phyloP scores from a whole-genome alignment of 2,888 invertebrate species.

The Ormyrus rosae region DNA sequence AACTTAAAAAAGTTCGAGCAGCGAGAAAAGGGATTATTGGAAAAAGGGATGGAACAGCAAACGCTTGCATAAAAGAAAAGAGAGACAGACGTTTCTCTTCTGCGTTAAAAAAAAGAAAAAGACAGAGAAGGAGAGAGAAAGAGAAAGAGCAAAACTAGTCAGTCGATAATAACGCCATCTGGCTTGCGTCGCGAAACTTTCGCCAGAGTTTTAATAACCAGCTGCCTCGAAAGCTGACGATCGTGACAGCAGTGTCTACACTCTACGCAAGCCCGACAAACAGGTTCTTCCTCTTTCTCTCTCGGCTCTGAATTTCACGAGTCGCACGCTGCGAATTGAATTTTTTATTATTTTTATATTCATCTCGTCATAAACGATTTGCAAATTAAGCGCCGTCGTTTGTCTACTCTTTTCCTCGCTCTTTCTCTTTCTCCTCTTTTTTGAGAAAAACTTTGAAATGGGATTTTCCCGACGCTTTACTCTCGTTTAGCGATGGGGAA shows the following conservation, averaged over 20 bases:
- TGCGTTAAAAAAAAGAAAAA: conserved; percentile 19
- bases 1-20: no score
- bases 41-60: background rate
- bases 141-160: conserved; percentile 51
- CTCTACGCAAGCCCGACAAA: conserved; percentile 37
- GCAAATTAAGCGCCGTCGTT: conserved; percentile 30
- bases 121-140: background rate
- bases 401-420: background rate
- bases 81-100: background rate
- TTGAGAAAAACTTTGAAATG: no score
- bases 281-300: conserved; percentile 35
- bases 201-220: conserved; percentile 69
- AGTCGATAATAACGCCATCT: conserved; percentile 72
- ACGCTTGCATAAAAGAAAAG: background rate
- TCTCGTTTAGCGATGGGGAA: no score
- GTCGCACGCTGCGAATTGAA: conserved; percentile 40
- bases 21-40: no score
- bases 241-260: conserved; percentile 54
- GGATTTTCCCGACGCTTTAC: no score
- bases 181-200: conserved; percentile 70
- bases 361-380: conserved; percentile 43
- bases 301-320: conserved; percentile 31
- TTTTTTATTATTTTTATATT: conserved; percentile 55
- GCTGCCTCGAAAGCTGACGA: conserved; percentile 57
- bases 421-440: background rate